Evolutionary conservation across 1,140 invertebrate genomes (phyloP), one percentile per base, ranked within the genome.

Genomic region (Neuroterus valhalla): DNA sequence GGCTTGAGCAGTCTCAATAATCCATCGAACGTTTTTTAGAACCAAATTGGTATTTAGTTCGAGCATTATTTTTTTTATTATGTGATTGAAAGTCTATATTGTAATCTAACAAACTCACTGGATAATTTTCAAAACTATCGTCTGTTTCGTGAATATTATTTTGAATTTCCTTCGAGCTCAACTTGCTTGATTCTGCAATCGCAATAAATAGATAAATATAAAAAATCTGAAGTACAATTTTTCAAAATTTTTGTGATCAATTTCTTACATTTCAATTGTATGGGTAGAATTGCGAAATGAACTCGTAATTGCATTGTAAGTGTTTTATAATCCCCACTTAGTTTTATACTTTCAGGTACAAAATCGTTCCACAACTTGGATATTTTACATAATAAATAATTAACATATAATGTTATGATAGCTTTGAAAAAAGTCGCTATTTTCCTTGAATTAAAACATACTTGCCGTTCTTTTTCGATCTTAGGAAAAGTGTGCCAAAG

Each of bases 241-340:
- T 14, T 12, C 44, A 52, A 68, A 52, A 26, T n/a, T 14, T 62
- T 68, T 21, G 10, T 71, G 15, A 52, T 38, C 38, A 17, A 52
- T 77, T 81, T 70, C 77, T 62, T 76, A 26, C 52, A 70, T 46
- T 48, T 55, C 48, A 70, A 80, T 23, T 75, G 74, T 52, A 81
- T 77, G 26, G 84, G 81, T 38, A 84, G 67, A 26, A 81, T 75
- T 23, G 79, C 79, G 76, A 84, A 85, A 72, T 84, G 75, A 8
- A 85, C 76, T n/a, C 82, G 69, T 23, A 86, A 74, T 52, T 86
- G 79, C 42, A 86, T 72, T 12, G 80, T 85, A 21, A 85, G 55
- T 42, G 82, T 73, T 72, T 84, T 83, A 38, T 78, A 84, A 21
- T 80, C 72, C 67, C 62, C 75, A 4, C 73, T 77, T 38, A 82